phyloP scores from a whole-genome alignment of 1,140 invertebrate species.

The Mercenaria mercenaria region DNA sequence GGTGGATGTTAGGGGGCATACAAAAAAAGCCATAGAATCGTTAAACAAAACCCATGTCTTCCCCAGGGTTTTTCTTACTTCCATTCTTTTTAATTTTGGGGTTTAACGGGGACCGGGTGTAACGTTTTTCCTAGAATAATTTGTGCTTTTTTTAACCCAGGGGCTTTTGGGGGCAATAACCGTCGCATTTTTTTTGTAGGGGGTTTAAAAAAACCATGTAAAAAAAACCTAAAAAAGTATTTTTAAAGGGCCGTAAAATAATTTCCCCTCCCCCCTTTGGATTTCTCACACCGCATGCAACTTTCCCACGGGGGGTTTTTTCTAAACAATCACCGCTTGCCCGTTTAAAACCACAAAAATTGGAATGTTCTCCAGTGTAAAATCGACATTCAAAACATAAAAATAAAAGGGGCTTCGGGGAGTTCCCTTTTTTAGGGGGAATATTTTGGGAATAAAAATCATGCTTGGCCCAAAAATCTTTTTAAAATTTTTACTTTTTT shows the following conservation, averaged over 20 bases:
- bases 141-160: background rate
- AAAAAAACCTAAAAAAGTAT: background rate
- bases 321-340: background rate
- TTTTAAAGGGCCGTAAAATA: background rate
- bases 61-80: slow-evolving; percentile 4
- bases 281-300: background rate
- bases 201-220: background rate
- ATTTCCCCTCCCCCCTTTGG: background rate
- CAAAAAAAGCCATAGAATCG: background rate
- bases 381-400: slow-evolving; percentile 32
- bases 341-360: background rate
- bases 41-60: background rate
- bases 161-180: slow-evolving; percentile 4
- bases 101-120: background rate
- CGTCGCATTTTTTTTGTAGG: background rate
- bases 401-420: background rate
- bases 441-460: slow-evolving; percentile 1
- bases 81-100: slow-evolving; percentile 1
- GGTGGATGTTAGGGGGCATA: background rate
- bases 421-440: background rate
- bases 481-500: background rate
- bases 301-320: background rate
- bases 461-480: background rate
- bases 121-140: background rate
- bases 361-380: background rate